Evolutionary conservation across 2,888 invertebrate species (phyloP).

Genomic region (Tiliacea aurago): DNA sequence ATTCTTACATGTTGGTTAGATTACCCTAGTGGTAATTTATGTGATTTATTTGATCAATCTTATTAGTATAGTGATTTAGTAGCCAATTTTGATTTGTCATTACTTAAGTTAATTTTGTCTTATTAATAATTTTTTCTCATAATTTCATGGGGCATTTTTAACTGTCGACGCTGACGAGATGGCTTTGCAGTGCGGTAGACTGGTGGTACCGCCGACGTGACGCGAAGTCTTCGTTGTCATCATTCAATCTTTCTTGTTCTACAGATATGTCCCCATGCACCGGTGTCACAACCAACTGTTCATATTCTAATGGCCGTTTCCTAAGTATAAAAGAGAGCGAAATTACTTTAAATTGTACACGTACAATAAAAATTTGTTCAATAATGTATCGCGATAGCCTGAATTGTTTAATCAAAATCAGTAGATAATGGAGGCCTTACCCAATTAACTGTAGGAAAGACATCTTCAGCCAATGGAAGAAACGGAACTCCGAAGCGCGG

Average conservation of each 20-base stretch:
- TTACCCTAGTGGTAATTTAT: neutral
- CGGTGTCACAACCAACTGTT: slow-evolving; percentile 96
- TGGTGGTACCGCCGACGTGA: slow-evolving; percentile 98
- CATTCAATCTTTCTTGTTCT: slow-evolving; percentile 96
- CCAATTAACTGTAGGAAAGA: slow-evolving; percentile 94
- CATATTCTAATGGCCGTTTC: slow-evolving; percentile 94
- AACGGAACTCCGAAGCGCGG: slow-evolving; percentile 95
- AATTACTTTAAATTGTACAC: neutral
- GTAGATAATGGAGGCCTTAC: slow-evolving; percentile 84
- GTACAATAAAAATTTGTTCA: neutral
- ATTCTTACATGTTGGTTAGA: neutral
- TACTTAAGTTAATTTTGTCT: slow-evolving; percentile 14
- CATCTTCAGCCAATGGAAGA: slow-evolving; percentile 94
- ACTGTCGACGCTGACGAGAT: slow-evolving; percentile 90
- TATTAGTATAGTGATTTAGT: too few relatives aligned
- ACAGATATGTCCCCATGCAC: slow-evolving; percentile 95
- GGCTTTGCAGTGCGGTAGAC: slow-evolving; percentile 94
- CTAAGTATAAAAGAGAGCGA: slow-evolving; percentile 82
- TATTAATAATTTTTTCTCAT: neutral
- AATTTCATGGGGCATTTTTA: slow-evolving; percentile 51
- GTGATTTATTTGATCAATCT: slow-evolving; percentile 32
- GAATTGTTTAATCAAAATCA: neutral
- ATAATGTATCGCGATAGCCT: neutral
- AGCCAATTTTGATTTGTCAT: slow-evolving; percentile 20
- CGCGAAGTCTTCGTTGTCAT: slow-evolving; percentile 98